Evolutionary conservation across 1,140 invertebrate genomes (phyloP), one percentile per base, ranked within the genome.

Genomic region (Idris sp.): DNA sequence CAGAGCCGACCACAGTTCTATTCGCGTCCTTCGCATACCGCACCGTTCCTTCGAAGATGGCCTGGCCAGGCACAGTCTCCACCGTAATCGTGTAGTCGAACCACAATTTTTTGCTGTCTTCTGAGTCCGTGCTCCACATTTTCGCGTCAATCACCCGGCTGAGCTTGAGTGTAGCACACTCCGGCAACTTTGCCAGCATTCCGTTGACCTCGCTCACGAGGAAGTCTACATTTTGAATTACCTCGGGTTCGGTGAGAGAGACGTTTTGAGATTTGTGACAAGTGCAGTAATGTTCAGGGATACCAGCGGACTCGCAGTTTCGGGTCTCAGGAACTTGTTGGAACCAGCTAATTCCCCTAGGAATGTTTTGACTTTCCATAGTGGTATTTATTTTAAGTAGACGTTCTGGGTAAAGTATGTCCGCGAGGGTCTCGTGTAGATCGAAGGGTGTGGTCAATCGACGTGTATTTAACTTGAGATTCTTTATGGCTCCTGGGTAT

Each of bases 211-310:
- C 83, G 0, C 84, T 74, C 0, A 94, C 86, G 2, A 93, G 76
- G 68, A 90, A 89, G 0, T 85, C 78, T 0, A 90, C 90, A 0
- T 89, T 89, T 6, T 89, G 85, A 1, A 82, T 71, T 0, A 89
- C 89, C 4, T 86, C 76, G 0, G 76, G 79, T 75, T 91, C 87
- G 7, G 90, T 87, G 0, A 84, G 82, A 0, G 87, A 76, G 7
- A 92, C 76, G 62, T 90, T 89, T 31, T 83, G 80, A 6, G 88
- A 89, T 49, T 89, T 89, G 62, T 93, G 91, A 77, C 96, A 97
- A 9, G 93, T 93, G 79, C 95, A 97, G 92, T 93, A 97, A 76
- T 96, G 93, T 19, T 92, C 90, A 0, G 92, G 90, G 28, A 97
- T 95, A 0, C 88, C 90, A 0, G 95, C 95, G 40, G 88, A 85